Evolutionary conservation across 2,797 vertebrate species (phyloP).

Genomic region (Acropternis orthonyx): DNA sequence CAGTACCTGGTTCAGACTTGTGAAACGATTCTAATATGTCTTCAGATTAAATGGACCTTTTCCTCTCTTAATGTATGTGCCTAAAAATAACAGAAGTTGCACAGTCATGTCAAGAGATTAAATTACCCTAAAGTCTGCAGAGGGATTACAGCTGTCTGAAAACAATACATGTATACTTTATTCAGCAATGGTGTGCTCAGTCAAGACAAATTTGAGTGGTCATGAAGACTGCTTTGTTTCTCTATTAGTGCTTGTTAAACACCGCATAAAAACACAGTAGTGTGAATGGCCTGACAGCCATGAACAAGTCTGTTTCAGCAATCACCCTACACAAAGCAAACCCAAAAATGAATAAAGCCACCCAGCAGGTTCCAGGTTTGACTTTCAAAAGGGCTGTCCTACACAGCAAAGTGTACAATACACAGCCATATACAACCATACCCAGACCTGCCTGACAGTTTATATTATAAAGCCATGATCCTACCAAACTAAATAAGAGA

Average conservation of each 20-base stretch:
- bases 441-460: neutral
- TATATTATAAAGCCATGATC: neutral
- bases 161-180: neutral
- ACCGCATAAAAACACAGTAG: neutral
- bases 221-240: conserved; percentile 28
- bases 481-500: neutral
- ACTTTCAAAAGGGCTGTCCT: neutral
- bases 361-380: neutral
- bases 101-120: conserved; percentile 31
- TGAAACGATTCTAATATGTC: conserved; percentile 45
- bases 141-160: conserved; percentile 27
- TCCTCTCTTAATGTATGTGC: neutral
- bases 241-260: neutral
- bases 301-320: neutral
- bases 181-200: neutral
- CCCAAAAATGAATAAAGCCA: neutral
- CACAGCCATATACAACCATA: neutral
- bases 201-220: conserved; percentile 2
- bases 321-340: neutral
- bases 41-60: conserved; percentile 58
- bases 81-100: conserved; percentile 49
- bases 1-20: neutral
- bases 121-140: conserved; percentile 3
- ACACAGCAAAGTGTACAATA: neutral
- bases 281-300: neutral